phyloP scores from a whole-genome alignment of 2,113 vertebrate species.

The Patagioenas fasciata region DNA sequence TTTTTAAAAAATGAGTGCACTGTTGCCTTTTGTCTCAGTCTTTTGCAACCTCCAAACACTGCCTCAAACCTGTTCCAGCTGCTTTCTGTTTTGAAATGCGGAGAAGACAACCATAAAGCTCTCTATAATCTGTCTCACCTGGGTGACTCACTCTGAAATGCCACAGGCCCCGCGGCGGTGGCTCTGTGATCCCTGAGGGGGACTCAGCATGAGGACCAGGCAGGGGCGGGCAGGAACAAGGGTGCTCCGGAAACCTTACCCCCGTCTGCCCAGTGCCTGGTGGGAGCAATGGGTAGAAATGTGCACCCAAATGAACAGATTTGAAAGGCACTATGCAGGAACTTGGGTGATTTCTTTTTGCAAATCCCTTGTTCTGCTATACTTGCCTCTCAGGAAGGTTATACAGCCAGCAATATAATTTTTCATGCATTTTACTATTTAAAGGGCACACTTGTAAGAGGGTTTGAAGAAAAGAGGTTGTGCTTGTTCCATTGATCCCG shows the following conservation, averaged over 20 bases:
- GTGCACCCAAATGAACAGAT: background rate
- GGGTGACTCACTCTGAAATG: background rate
- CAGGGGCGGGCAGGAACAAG: accelerated
- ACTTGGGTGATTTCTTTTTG: background rate
- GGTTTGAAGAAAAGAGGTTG: background rate
- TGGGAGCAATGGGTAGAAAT: background rate
- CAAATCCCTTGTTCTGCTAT: background rate
- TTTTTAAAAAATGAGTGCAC: background rate
- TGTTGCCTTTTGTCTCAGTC: background rate
- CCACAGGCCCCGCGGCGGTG: accelerated
- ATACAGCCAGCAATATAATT: background rate
- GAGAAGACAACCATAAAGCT: background rate
- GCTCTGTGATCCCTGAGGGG: background rate
- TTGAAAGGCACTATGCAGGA: background rate
- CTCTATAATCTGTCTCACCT: background rate
- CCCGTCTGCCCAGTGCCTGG: background rate
- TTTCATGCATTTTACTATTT: background rate
- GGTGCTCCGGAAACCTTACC: background rate
- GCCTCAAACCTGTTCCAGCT: background rate
- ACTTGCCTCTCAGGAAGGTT: background rate
- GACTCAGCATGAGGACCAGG: background rate
- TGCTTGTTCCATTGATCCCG: background rate
- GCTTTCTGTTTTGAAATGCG: background rate
- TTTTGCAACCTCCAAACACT: background rate
- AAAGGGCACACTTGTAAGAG: background rate